phyloP scores from a whole-genome alignment of 1,140 invertebrate species.

The Eueides isabella region DNA sequence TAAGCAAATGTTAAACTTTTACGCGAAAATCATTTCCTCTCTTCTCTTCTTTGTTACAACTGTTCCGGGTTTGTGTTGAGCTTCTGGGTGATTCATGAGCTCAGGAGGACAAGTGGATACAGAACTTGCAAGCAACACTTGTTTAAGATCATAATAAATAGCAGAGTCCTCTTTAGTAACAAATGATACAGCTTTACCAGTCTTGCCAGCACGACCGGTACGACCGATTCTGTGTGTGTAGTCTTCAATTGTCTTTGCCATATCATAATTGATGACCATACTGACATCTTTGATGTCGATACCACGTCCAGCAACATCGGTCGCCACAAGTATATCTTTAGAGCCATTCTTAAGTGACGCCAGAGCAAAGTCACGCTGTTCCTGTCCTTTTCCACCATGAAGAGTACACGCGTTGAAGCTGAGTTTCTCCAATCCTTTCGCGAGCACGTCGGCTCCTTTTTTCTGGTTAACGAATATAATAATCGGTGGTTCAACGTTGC shows the following conservation, averaged over 20 bases:
- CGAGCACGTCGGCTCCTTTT: constrained; percentile 99
- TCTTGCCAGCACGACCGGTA: constrained; percentile 99
- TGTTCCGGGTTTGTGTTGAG: constrained; percentile 98
- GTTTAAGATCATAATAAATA: constrained; percentile 98
- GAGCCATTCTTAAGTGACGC: constrained; percentile 96
- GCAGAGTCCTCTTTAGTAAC: constrained; percentile 98
- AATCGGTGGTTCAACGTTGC: constrained; percentile 96
- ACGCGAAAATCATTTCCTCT: constrained; percentile 97
- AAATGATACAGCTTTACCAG: constrained; percentile 97
- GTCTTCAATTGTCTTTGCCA: constrained; percentile 99
- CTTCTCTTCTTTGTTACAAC: constrained; percentile 96
- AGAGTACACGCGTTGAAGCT: constrained; percentile 98
- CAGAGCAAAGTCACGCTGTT: constrained; percentile 99
- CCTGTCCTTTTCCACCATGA: constrained; percentile 99
- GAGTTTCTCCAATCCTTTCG: constrained; percentile 98
- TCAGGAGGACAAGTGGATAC: constrained; percentile 98
- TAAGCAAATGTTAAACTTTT: constrained; percentile 49
- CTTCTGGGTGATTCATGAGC: constrained; percentile 98
- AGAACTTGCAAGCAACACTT: constrained; percentile 93
- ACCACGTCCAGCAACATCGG: constrained; percentile 99
- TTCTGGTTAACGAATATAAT: constrained; percentile 99
- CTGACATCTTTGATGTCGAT: constrained; percentile 99
- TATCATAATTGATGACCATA: constrained; percentile 99
- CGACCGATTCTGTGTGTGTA: constrained; percentile 99
- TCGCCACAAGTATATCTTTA: constrained; percentile 99